Percentiles rank a stretch among this genome's conserved stretches.
Evolutionary conservation across 1,140 invertebrate genomes (phyloP).

Genomic region (Rhagoletis pomonella): DNA sequence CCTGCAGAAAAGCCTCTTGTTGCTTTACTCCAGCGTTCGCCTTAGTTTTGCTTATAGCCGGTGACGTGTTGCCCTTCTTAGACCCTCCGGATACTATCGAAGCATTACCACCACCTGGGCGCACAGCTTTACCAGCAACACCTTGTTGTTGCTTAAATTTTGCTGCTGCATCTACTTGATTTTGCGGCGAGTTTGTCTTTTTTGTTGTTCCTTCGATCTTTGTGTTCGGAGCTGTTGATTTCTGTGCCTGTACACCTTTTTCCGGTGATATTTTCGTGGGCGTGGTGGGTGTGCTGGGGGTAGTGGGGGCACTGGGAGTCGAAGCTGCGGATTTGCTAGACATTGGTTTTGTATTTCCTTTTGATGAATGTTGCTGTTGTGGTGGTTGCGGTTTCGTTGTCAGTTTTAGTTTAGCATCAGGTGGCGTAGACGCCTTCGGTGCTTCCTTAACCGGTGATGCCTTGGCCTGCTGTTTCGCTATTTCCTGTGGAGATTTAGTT

Average conservation of each 20-base stretch:
- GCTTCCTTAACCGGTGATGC: not conserved
- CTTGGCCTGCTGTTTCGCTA: constrained; percentile 7
- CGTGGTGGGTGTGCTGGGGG: not conserved
- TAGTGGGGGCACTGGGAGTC: not conserved
- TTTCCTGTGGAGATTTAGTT: not conserved
- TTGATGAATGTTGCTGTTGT: constrained; percentile 16
- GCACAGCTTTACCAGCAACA: not conserved
- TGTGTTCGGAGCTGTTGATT: not conserved
- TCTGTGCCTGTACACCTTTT: not conserved
- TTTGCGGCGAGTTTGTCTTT: constrained; percentile 10
- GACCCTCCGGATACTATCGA: not conserved
- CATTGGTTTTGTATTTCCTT: constrained; percentile 21
- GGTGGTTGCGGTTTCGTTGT: not conserved
- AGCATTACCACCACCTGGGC: not conserved
- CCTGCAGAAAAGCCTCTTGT: not conserved
- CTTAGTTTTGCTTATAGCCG: constrained; percentile 40
- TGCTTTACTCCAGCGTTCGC: constrained; percentile 52
- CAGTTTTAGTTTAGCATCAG: not conserved
- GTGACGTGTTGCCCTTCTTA: constrained; percentile 43
- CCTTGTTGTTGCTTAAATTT: constrained; percentile 53
- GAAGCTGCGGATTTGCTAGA: constrained; percentile 22
- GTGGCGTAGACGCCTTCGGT: not conserved
- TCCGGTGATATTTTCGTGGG: not conserved
- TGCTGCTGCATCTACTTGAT: not conserved
- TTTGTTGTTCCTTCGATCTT: constrained; percentile 9